These are phyloP conservation scores for Acanthosepion pharaonis DNA, from an alignment of 2,888 invertebrate species.

Conservation along the genomic window DNA sequence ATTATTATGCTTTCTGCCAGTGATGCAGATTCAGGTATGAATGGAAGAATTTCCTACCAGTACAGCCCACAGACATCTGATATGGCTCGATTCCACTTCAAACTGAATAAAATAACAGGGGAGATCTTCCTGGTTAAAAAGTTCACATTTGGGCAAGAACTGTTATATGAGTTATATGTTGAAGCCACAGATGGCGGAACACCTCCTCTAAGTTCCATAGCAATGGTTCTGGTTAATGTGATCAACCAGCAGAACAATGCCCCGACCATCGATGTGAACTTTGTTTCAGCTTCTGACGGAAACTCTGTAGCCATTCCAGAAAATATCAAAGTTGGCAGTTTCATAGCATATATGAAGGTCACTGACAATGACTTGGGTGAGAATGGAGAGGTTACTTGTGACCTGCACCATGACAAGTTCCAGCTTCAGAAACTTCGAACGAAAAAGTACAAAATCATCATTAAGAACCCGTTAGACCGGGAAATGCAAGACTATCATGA, in stretches of 20 bases:
- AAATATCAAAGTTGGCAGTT: background rate
- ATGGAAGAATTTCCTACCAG: background rate
- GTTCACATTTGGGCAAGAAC: conserved; percentile 33
- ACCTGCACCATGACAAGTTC: background rate
- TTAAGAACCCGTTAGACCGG: background rate
- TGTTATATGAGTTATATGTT: background rate
- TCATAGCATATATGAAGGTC: background rate
- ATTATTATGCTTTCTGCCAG: background rate
- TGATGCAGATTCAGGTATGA: background rate
- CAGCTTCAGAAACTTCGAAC: background rate
- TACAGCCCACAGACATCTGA: background rate
- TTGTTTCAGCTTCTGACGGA: background rate
- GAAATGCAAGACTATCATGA: background rate
- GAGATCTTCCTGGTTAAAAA: background rate
- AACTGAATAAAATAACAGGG: background rate
- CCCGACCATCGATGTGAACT: background rate
- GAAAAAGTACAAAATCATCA: background rate
- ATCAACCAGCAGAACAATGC: background rate
- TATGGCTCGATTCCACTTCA: background rate
- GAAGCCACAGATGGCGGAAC: background rate
- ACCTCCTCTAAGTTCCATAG: background rate
- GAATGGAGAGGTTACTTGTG: background rate
- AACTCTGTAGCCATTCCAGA: background rate
- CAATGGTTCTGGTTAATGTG: background rate
- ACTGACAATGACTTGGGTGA: background rate